Base-by-base conservation (phyloP, 1,140 invertebrate genomes). In the Parapsyche elsis region DNA sequence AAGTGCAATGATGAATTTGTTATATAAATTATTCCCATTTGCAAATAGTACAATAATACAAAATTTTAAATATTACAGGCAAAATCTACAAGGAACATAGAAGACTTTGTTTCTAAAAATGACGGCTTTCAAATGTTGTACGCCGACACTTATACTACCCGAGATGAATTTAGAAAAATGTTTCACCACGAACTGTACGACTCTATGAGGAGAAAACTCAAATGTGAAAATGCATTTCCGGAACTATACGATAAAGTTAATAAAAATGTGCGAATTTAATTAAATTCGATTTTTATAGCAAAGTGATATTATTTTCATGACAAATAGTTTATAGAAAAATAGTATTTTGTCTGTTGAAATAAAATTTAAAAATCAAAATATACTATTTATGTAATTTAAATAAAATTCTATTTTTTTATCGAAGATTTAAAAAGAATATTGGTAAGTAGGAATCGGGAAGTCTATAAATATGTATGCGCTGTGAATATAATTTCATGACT, bases 71-170 rank as follows among this genome's bases (percentile, higher is more conserved):
- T 1, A 46, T 77, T 73, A 16, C 75, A 89, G 80, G 87, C 89
- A 16, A 85, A 91, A 67, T 92, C 92, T n/a, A 95, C 93, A 0
- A 89, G 93, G 81, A 88, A 87, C 75, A 86, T 96, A 12, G 95
- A 96, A 87, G 88, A 89, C 64, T 95, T 93, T 87, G 94, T 95
- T 12, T 87, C 89, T 9, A 87, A 92, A 73, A 88, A 91, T 16
- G 88, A 93, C 78, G 95, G 95, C 16, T 95, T 94, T 87, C 95
- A 96, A 89, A 96, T 96, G 95, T 86, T 96, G 70, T 96, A 96
- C 86, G 94, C 94, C 0, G 95, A 96, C 84, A 95, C 94, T 0
- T 95, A 93, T 85, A 92, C 94, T 80, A 94, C 93, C 0, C 86
- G 86, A 44, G 91, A 93, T 30, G 95, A 97, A 86, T 97, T 96